Percentiles rank a stretch among this genome's conserved stretches.
These are phyloP conservation scores for Muricea muricata DNA, from an alignment of 92 coral and sea anemone genomes.

Conservation along the genomic window DNA sequence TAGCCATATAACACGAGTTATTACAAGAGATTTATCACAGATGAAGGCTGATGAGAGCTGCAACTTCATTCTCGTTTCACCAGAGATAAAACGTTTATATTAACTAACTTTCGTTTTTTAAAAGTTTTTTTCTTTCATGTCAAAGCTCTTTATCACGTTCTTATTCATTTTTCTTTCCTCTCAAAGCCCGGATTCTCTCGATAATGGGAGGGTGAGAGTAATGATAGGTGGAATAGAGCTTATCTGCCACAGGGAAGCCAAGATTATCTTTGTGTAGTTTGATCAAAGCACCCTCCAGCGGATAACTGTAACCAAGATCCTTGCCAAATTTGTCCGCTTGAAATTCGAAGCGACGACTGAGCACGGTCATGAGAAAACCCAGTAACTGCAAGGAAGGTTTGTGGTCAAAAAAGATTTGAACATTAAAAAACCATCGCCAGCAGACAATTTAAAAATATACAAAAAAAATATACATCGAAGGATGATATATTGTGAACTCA, in stretches of 20 bases:
- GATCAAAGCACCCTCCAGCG: constrained; percentile 81
- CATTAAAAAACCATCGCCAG: too few species aligned
- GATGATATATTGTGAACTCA: too few species aligned
- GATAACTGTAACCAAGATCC: constrained; percentile 81
- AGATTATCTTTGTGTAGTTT: constrained; percentile 94
- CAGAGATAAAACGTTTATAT: too few species aligned
- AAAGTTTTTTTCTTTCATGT: too few species aligned
- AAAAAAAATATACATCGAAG: too few species aligned
- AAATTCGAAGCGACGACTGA: constrained; percentile 92
- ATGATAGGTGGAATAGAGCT: constrained; percentile 90
- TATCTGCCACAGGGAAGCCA: constrained; percentile 98
- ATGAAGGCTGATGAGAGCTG: too few species aligned
- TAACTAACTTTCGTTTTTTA: too few species aligned
- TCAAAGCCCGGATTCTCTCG: constrained; percentile 89
- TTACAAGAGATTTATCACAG: too few species aligned
- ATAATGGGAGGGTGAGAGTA: constrained; percentile 95
- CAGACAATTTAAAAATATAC: too few species aligned
- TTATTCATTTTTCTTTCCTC: constrained; percentile 68
- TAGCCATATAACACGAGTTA: too few species aligned
- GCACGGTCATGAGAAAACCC: constrained; percentile 95
- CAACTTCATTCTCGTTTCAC: too few species aligned
- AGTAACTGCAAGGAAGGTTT: constrained; percentile 62
- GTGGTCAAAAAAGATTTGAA: background rate
- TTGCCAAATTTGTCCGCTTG: constrained; percentile 97
- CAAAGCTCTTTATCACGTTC: too few species aligned